Conservation (phyloP, 2,113 vertebrate genomes). For the Bos indicus region DNA sequence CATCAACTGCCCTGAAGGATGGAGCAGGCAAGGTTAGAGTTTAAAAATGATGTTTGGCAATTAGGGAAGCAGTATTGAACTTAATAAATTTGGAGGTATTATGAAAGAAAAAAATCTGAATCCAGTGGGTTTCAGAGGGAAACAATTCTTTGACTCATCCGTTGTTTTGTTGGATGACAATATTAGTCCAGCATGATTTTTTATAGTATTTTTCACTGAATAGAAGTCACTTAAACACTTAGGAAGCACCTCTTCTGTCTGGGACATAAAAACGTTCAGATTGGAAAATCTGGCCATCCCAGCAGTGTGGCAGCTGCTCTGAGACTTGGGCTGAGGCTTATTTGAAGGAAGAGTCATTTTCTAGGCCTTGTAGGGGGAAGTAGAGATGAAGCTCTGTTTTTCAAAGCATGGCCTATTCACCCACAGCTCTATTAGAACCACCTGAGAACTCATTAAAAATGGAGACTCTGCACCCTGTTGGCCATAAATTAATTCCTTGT, state of each 20-base stretch:
- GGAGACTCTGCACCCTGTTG: neutral
- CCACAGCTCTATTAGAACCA: neutral
- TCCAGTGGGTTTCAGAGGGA: neutral
- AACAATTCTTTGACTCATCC: neutral
- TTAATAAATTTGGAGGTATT: neutral
- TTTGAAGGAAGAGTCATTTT: neutral
- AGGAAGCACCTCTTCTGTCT: neutral
- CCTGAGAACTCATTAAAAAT: neutral
- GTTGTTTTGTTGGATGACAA: neutral
- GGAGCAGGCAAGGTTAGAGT: neutral
- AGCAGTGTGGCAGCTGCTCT: neutral
- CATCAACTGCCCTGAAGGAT: neutral
- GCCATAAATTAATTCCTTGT: neutral
- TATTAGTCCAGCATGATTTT: conserved; percentile 29
- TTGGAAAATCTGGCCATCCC: neutral
- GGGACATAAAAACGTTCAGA: neutral
- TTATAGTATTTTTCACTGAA: neutral
- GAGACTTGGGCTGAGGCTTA: neutral
- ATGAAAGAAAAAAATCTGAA: neutral
- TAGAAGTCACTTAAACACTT: conserved; percentile 32
- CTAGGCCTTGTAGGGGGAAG: neutral
- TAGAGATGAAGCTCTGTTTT: neutral
- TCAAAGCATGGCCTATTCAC: neutral
- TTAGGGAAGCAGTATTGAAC: neutral
- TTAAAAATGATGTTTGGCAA: neutral